Evolutionary conservation across 2,113 vertebrate species (phyloP), one percentile per base, ranked within the genome.

Genomic region (Myotis davidii): DNA sequence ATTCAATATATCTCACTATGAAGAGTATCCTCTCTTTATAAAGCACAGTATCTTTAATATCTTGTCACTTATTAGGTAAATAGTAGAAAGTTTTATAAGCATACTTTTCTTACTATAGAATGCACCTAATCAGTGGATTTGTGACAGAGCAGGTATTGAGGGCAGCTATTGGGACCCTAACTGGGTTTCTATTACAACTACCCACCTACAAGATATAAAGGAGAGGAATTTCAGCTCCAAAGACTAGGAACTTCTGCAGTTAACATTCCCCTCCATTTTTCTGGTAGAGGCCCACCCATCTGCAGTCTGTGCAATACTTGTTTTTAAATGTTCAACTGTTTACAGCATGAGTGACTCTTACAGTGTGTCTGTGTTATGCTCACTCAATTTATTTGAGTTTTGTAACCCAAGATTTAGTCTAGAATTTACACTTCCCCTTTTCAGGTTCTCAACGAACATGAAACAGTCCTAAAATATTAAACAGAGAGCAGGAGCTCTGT

Each of bases 381-480:
- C 59, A 77, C 23, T n/a, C 32, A 67, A 67, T 82, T 67, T 81
- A 6, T 76, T 16, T 87, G 70, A 84, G 27, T 21, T 87, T 81
- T 87, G 6, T 86, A 90, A 94, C 56, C 50, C 56, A 84, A 81
- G 48, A 88, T 92, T 92, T 87, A 87, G 56, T 94, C 34, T 91
- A 92, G 77, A 88, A 85, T 95, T 85, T 72, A 81, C 52, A 65
- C 52, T 88, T 95, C 59, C 34, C 45, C 14, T 95, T 92, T 88
- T 91, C 37, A 91, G 11, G 56, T 94, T 93, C 67, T 61, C 29
- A 82, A 14, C 61, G 67, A 93, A 82, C 42, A 64, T 45, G 54
- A 84, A 76, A 69, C 5, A 74, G 50, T 85, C 88, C 72, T 91
- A 88, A 93, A 95, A 90, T 91, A 88, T 52, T 76, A 70, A 85